Evolutionary conservation across 2,888 invertebrate genomes (phyloP), one percentile per base, ranked within the genome.

Genomic region (Brenthis hecate): DNA sequence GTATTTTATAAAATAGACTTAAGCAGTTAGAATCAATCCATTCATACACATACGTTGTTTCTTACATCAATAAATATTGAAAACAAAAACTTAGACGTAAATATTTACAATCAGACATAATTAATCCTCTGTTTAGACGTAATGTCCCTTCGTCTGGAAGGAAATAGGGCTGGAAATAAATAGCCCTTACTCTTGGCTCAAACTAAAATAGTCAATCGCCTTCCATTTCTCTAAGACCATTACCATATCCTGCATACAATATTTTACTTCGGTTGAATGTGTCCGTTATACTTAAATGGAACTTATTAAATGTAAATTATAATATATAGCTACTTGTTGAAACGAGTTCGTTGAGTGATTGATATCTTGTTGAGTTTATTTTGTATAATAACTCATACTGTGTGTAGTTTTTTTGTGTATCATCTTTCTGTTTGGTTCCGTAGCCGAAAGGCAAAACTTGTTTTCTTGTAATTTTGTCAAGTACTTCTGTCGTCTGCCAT

Each of bases 131-230:
- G 61, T 70, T 68, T 66, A 64, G 66, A 72, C 70, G 65, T 65
- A 61, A 69, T 61, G 66, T 66, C 72, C 72, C 69, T 43, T 68
- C 79, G 82, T 83, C 83, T 86, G 81, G 83, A 81, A 91, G 91
- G 91, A 92, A 91, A 90, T 88, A 87, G 87, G 82, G 82, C 88
- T 87, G 83, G 86, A 90, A 91, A 91, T 91, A 92, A 90, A 90
- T 89, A 88, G 86, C 89, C 86, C 89, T 88, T 88, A 86, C 86
- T 80, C 81, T 79, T 83, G 87, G 87, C 84, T 84, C 81, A 82
- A 81, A 89, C 91, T 85, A 89, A 92, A 91, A 92, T 92, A 92
- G 91, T 89, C 84, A 77, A 81, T 82, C 80, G 85, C 82, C 85
- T 87, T 84, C 87, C 85, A 87, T 88, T 89, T 87, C 89, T 88